Evolutionary conservation across 2,113 vertebrate genomes (phyloP).

Genomic region (Tragelaphus strepsiceros): DNA sequence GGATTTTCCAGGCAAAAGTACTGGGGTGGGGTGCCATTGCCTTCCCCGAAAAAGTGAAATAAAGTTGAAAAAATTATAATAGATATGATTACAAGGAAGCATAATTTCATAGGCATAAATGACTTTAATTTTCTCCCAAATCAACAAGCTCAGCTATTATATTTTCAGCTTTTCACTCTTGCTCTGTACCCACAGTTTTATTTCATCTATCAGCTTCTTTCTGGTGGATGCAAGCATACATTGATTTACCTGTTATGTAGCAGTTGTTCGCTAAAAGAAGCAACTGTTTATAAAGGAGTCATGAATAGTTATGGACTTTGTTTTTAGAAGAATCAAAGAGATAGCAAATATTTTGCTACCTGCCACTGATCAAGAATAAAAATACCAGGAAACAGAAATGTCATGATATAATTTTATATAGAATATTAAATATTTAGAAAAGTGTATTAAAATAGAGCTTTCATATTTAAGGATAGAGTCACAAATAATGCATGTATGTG

Average conservation of each 20-base stretch:
- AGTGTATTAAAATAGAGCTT: not conserved
- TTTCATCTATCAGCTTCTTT: not conserved
- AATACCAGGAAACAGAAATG: not conserved
- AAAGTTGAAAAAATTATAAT: not conserved
- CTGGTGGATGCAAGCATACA: not conserved
- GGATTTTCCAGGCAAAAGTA: too few relatives aligned
- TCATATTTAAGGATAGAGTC: not conserved
- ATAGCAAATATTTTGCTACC: not conserved
- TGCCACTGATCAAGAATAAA: not conserved
- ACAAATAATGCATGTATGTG: not conserved
- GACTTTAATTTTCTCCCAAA: not conserved
- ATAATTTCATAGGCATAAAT: not conserved
- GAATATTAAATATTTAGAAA: not conserved
- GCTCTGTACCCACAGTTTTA: not conserved
- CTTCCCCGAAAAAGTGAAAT: not conserved
- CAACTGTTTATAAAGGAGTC: not conserved
- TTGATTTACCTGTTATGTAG: not conserved
- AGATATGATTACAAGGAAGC: not conserved
- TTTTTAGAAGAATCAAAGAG: not conserved
- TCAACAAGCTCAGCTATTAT: not conserved
- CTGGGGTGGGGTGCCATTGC: too few relatives aligned
- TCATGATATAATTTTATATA: not conserved
- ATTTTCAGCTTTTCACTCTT: not conserved
- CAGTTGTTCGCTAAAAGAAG: not conserved
- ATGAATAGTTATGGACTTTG: conserved; percentile 7